Base-by-base conservation (phyloP, 2,113 vertebrate genomes). In the Illadopsis cleaveri region DNA sequence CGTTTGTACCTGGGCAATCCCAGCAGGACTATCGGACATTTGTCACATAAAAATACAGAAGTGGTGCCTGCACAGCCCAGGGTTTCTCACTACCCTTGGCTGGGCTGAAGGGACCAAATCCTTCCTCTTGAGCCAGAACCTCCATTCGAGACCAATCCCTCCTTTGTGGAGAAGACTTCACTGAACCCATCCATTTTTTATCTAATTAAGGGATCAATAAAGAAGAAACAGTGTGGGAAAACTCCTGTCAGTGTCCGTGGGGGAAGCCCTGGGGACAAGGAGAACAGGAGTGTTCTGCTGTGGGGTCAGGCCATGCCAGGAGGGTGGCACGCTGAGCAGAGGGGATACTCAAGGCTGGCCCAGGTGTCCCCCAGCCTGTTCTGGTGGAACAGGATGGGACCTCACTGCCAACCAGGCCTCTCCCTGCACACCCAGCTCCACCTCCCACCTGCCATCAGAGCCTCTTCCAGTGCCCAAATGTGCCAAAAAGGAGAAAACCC, bases 231-330 rank as follows among this genome's bases (percentile, higher is more conserved):
- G 28, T 19, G 28, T 30, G 28, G 16, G 35, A 60, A 77, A 42
- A 11, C 12, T 69, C 18, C 35, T 2, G 0, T 27, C 27, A 8
- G 12, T 0, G 1, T 6, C 11, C 2, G 4, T 1, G 3, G 7
- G 33, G 58, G 50, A 21, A 73, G 30, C 33, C 14, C 37, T 0
- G 35, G 27, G 50, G 23, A 15, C 7, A 1, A 47, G 73, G 31
- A 77, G 25, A 15, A 10, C 53, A 80, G 57, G 45, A 14, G 10
- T 7, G n/a, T 11, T 22, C n/a, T 28, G 45, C 65, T 28, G n/a
- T 14, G 30, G 27, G 8, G 22, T 4, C 5, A 16, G 28, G 42
- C 17, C 0, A 0, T 33, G 76, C 19, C 61, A 54, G 84, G n/a
- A 37, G n/a, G 6, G 27, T 28, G 48, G n/a, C 21, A 61, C 0